Evolutionary conservation across 2,113 vertebrate species (phyloP), one percentile per base, ranked within the genome.

Genomic region (Tragelaphus imberbis): DNA sequence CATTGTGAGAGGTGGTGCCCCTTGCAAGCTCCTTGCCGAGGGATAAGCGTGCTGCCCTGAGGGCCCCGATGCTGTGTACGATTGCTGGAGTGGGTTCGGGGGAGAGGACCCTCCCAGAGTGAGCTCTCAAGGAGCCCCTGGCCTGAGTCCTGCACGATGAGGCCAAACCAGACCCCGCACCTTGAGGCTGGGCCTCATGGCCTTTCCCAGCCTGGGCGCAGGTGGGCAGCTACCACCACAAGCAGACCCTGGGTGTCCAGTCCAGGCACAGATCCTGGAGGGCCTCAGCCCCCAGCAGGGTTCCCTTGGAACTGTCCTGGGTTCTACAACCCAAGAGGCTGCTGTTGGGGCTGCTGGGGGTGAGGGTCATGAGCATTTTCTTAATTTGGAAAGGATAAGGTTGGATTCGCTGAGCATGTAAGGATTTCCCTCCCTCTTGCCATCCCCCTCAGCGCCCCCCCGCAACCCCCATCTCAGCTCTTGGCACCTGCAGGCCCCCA

Each of bases 31-130:
- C n/a, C 44, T 44, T 23, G 7, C 27, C 1, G 0, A 12, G 12
- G 55, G 65, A 33, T 40, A 6, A 12, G 30, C 0, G 0, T 1
- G 2, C 84, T 4, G 11, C 84, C 15, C 14, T 3, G 6, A 33
- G 12, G 28, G 3, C 40, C 82, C 44, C 28, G 23, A n/a, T 0
- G 0, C 49, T 40, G 3, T 13, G 44, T 7, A 0, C 2, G 1
- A 2, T 12, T 3, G 33, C 75, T 14, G 0, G 9, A 58, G 2
- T 2, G 0, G 40, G 56, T 40, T 23, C 2, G 27, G 40, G 25
- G 40, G 6, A 40, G 36, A 40, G 36, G 30, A 25, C 59, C 1
- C 6, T 51, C 44, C 56, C 14, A 6, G 44, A 6, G 2, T 8
- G 7, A 49, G 1, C 49, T 80, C 28, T 79, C 25, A 10, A 6